Conservation (phyloP, 2,797 vertebrate species). For the Melanotaenia maccullochi region DNA sequence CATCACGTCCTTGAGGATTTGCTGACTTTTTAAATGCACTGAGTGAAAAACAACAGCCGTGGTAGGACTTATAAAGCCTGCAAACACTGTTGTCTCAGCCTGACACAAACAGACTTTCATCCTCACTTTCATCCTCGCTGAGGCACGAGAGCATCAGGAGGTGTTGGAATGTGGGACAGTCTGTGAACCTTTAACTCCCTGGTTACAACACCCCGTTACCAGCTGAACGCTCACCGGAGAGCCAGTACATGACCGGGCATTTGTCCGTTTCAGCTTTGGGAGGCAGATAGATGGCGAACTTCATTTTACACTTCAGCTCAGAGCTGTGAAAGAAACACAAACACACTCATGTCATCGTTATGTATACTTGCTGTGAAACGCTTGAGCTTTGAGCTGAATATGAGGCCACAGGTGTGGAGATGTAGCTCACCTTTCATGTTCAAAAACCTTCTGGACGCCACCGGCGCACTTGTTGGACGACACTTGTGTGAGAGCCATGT, state of each 20-base stretch:
- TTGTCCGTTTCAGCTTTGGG: constrained; percentile 90
- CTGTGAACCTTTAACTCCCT: background rate
- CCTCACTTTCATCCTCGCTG: too few relatives aligned
- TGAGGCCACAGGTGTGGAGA: background rate
- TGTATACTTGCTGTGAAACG: background rate
- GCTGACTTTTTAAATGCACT: too few relatives aligned
- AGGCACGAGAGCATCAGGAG: too few relatives aligned
- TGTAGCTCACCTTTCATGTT: constrained; percentile 90
- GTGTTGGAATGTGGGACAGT: background rate
- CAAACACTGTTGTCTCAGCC: too few relatives aligned
- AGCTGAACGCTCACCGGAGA: constrained; percentile 85
- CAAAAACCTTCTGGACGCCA: constrained; percentile 96
- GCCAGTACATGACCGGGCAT: constrained; percentile 94
- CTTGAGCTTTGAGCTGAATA: background rate
- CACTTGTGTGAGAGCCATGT: constrained; percentile 91
- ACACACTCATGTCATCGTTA: background rate
- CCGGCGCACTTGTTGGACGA: constrained; percentile 93
- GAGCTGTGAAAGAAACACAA: constrained; percentile 72
- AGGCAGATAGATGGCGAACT: constrained; percentile 93
- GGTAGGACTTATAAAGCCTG: too few relatives aligned
- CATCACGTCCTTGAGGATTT: too few relatives aligned
- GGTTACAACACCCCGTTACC: too few relatives aligned
- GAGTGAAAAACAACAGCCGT: too few relatives aligned
- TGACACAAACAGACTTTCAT: too few relatives aligned
- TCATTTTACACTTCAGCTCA: constrained; percentile 97